These are phyloP conservation scores for Abrostola triplasia DNA, from an alignment of 2,888 invertebrate genomes.

Conservation along the genomic window DNA sequence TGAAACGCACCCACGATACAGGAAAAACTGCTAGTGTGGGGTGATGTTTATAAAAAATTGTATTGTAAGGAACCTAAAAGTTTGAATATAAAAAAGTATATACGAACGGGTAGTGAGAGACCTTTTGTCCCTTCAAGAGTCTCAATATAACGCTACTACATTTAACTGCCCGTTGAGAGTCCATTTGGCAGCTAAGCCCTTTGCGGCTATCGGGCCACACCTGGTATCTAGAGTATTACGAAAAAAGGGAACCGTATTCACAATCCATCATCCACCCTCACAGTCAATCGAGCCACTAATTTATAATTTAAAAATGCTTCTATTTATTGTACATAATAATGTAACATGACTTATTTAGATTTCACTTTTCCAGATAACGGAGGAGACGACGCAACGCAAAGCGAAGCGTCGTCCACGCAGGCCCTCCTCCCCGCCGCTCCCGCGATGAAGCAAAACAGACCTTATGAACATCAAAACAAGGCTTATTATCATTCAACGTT, in stretches of 20 bases:
- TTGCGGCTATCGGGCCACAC: too few species aligned
- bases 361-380: slow-evolving; percentile 65
- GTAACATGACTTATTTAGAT: not conserved
- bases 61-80: not conserved
- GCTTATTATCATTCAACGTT: slow-evolving; percentile 41
- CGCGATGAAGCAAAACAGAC: slow-evolving; percentile 61
- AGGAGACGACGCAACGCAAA: slow-evolving; percentile 63
- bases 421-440: slow-evolving; percentile 61
- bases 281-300: not conserved
- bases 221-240: too few species aligned
- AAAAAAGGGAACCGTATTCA: too few species aligned
- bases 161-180: too few species aligned
- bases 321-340: not conserved
- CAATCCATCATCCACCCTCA: too few species aligned
- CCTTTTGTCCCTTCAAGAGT: too few species aligned
- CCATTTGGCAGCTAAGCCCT: too few species aligned
- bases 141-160: too few species aligned
- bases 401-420: slow-evolving; percentile 64
- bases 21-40: too few species aligned
- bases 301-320: not conserved
- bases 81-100: not conserved
- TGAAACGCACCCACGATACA: too few species aligned
- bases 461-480: slow-evolving; percentile 18
- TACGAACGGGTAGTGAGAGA: not conserved
- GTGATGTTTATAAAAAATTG: too few species aligned